phyloP scores from a whole-genome alignment of 2,888 invertebrate species.

The Serrognathus titanus region DNA sequence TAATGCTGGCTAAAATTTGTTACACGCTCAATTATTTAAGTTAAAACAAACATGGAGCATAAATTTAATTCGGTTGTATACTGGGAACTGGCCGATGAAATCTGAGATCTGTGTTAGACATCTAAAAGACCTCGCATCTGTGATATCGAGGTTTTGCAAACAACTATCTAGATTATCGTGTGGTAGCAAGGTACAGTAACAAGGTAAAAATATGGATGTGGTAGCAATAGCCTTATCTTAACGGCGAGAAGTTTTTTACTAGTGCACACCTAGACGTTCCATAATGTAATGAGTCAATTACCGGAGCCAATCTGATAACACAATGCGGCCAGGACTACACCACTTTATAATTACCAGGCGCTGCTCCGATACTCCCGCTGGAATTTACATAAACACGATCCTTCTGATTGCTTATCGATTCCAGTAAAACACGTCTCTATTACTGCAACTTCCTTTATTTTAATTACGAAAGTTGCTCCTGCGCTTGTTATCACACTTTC shows the following conservation, averaged over 20 bases:
- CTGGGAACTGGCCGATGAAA: neutral
- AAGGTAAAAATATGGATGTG: constrained; percentile 34
- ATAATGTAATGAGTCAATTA: constrained; percentile 50
- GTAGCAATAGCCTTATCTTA: constrained; percentile 40
- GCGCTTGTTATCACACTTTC: constrained; percentile 5
- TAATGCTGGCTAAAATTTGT: too few relatives aligned
- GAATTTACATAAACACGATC: constrained; percentile 49
- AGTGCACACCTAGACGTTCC: constrained; percentile 46
- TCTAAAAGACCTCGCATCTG: constrained; percentile 13
- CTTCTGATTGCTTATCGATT: constrained; percentile 42
- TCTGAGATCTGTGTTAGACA: constrained; percentile 23
- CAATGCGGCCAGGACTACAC: constrained; percentile 41
- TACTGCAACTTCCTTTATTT: constrained; percentile 19
- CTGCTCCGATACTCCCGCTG: constrained; percentile 38
- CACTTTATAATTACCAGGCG: constrained; percentile 44
- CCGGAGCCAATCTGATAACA: constrained; percentile 46
- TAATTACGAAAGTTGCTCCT: constrained; percentile 12
- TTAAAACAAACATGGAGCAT: constrained; percentile 3
- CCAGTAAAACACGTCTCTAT: constrained; percentile 24
- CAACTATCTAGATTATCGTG: constrained; percentile 40
- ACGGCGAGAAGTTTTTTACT: constrained; percentile 48
- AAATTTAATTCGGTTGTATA: too few relatives aligned
- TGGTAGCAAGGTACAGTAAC: constrained; percentile 31
- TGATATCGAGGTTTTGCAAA: constrained; percentile 32
- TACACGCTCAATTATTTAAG: neutral